These are phyloP conservation scores for Acleris holmiana DNA, from an alignment of 2,888 invertebrate species.

Conservation along the genomic window DNA sequence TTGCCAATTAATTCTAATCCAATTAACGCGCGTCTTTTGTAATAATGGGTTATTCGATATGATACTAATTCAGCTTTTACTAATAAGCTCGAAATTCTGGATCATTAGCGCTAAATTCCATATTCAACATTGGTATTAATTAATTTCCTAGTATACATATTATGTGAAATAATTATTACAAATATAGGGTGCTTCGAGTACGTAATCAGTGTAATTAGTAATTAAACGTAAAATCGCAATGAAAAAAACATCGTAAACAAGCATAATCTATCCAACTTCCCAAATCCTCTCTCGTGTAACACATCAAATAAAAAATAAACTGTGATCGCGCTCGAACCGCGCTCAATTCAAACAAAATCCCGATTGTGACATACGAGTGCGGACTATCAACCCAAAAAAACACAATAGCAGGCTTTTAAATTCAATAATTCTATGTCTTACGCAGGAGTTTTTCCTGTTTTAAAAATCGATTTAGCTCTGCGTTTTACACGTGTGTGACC, in stretches of 20 bases:
- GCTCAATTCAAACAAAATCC: constrained; percentile 11
- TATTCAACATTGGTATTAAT: no score
- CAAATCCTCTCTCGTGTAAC: background rate
- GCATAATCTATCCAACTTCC: background rate
- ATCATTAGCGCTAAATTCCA: no score
- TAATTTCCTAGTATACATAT: no score
- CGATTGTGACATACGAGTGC: constrained; percentile 5
- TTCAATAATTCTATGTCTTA: constrained; percentile 20
- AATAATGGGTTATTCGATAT: no score
- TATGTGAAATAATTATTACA: no score
- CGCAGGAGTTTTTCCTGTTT: background rate
- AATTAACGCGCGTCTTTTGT: background rate
- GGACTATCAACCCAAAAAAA: constrained; percentile 13
- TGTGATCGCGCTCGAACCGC: background rate
- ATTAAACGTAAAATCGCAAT: no score
- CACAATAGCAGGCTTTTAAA: constrained; percentile 7
- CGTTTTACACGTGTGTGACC: no score
- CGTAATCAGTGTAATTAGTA: no score
- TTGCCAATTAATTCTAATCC: background rate
- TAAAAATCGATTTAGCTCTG: no score
- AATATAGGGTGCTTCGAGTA: no score
- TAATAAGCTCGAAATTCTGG: no score
- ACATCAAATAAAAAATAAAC: background rate
- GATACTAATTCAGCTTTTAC: no score
- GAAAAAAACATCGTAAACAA: background rate